A percentile compares a stretch with the other conserved stretches of the same genome.
phyloP scores from a whole-genome alignment of 2,888 invertebrate genomes.

The Epinotia ramella region DNA sequence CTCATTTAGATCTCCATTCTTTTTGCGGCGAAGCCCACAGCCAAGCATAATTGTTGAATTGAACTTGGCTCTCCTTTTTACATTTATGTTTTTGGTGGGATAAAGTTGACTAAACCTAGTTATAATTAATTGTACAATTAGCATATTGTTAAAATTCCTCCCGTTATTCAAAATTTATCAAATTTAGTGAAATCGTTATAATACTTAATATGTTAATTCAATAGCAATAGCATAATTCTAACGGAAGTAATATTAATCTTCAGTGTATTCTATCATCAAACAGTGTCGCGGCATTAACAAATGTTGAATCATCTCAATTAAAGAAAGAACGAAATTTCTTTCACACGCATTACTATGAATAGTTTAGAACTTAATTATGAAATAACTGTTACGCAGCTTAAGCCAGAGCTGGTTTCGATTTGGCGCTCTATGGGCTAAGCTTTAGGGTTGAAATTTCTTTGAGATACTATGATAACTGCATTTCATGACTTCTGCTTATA shows the following conservation, averaged over 20 bases:
- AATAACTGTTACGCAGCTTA: conserved; percentile 9
- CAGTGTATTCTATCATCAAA: neutral
- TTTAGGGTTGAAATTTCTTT: neutral
- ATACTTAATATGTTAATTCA: neutral
- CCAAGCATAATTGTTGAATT: too few species aligned
- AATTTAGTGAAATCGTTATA: neutral
- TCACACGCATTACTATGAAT: conserved; percentile 29
- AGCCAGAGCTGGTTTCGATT: neutral
- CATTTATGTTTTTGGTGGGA: too few species aligned
- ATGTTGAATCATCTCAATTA: conserved; percentile 23
- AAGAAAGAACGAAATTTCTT: conserved; percentile 4
- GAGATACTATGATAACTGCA: neutral
- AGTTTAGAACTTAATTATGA: conserved; percentile 21
- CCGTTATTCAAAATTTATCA: too few species aligned
- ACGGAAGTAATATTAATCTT: conserved; percentile 1
- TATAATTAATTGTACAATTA: too few species aligned
- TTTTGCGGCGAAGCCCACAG: too few species aligned
- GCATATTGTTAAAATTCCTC: too few species aligned
- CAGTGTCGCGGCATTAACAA: neutral
- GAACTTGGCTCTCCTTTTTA: too few species aligned
- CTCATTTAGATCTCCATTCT: too few species aligned
- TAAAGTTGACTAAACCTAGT: too few species aligned
- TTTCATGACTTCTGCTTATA: neutral
- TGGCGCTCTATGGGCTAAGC: neutral
- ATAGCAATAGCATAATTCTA: neutral